Base-by-base conservation (phyloP, 2,113 vertebrate genomes). In the Leptodactylus fuscus region DNA sequence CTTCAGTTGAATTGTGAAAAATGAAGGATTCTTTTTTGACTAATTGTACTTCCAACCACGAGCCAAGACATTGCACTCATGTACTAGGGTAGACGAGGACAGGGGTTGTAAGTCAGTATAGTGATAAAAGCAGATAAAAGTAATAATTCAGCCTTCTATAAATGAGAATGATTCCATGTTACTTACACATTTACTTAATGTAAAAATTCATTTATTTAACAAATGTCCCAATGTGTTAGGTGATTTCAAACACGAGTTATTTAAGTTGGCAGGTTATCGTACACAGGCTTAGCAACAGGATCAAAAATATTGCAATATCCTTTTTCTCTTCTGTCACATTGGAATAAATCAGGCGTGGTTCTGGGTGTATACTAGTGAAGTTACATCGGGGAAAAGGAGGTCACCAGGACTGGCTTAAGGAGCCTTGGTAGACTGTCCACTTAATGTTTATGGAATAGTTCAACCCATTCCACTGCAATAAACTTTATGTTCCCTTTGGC, bases 211-310 rank as follows among this genome's bases (percentile, higher is more conserved):
- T 86, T 86, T 81, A 86, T 86, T 86, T 80, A 70, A 81, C 77
- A 81, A 86, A 86, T 81, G 84, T 86, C 70, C 51, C 65, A 58
- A 65, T 58, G 76, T 80, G 65, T 86, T 55, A 80, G 77, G 77
- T 81, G 84, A 86, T 86, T 65, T 81, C 84, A 86, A 29, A 41
- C 38, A n/a, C n/a, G 32, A 58, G 62, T 86, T 86, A 86, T 86
- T 86, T 86, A 58, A 60, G 48, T 81, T 86, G 84, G 84, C 84
- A 81, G 38, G 51, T 81, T 41, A n/a, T 49, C 73, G 58, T 60
- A 81, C 27, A 81, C 84, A 81, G 65, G 36, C 75, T 55, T 80
- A 85, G 84, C 65, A 86, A 79, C 38, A n/a, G 34, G 24, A 49
- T 58, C 9, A 81, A 73, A 80, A 53, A 71, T 48, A 53, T 58